Evolutionary conservation across 2,113 vertebrate species (phyloP).

Genomic region (Misgurnus mizolepis): DNA sequence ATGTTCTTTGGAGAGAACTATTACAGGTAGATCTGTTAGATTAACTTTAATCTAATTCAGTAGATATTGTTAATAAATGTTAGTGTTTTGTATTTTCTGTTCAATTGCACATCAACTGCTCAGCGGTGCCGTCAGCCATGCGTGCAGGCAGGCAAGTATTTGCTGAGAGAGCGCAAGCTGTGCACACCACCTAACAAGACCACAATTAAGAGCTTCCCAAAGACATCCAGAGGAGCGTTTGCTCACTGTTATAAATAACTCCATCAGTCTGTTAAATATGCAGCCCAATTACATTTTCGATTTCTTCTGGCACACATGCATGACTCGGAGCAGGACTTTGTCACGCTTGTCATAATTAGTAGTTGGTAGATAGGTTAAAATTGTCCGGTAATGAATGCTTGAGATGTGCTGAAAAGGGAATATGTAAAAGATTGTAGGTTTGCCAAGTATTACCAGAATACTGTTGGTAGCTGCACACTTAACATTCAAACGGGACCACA

Average conservation of each 20-base stretch:
- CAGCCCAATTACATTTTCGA: constrained; percentile 29
- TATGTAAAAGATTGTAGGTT: not conserved
- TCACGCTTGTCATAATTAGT: constrained; percentile 25
- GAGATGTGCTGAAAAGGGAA: constrained; percentile 5
- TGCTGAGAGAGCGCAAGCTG: not conserved
- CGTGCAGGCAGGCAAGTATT: not conserved
- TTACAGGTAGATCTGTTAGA: no score
- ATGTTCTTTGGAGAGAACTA: no score
- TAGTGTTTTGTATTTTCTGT: not conserved
- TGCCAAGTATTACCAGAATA: not conserved
- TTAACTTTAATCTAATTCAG: no score
- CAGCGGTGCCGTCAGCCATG: no score
- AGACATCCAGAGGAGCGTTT: constrained; percentile 8
- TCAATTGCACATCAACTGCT: not conserved
- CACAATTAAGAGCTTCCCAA: constrained; percentile 7
- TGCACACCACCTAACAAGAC: constrained; percentile 1
- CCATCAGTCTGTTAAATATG: constrained; percentile 6
- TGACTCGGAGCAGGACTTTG: not conserved
- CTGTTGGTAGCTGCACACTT: not conserved
- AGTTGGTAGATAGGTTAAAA: constrained; percentile 12
- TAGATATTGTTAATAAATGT: not conserved
- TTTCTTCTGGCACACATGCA: constrained; percentile 14
- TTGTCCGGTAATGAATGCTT: constrained; percentile 24
- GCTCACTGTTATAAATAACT: constrained; percentile 46
- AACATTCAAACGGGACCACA: not conserved